Evolutionary conservation across 2,113 vertebrate genomes (phyloP).

Genomic region (Pygathrix nemaeus): DNA sequence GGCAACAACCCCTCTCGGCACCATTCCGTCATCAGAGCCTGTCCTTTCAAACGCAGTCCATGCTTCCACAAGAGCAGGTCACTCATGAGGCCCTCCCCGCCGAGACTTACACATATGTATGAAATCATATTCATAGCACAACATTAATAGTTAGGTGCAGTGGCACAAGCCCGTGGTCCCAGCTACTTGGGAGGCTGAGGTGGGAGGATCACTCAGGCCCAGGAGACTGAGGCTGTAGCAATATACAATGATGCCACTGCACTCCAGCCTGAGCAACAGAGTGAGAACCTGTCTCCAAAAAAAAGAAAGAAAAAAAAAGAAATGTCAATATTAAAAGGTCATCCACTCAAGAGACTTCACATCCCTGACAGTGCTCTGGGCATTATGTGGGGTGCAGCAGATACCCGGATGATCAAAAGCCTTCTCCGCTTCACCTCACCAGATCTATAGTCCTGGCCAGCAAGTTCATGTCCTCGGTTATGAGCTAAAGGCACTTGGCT

Average conservation of each 20-base stretch:
- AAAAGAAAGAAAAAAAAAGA: no score
- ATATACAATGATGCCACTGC: no score
- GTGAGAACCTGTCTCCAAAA: no score
- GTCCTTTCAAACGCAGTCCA: neutral
- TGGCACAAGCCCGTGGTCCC: no score
- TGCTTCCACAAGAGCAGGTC: neutral
- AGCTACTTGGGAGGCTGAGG: no score
- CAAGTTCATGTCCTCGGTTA: accelerated
- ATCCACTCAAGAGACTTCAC: neutral
- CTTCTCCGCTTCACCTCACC: no score
- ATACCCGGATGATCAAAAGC: accelerated
- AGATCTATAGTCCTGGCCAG: neutral
- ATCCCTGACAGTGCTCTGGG: accelerated
- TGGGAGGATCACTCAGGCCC: no score
- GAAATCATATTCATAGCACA: neutral
- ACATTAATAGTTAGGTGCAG: no score
- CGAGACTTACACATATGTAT: accelerated
- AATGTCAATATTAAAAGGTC: neutral
- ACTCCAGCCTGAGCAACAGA: no score
- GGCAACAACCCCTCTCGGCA: no score
- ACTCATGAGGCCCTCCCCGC: neutral
- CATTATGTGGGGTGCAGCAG: accelerated
- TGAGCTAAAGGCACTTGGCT: neutral
- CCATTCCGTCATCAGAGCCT: neutral
- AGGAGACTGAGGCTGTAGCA: no score